Base-by-base conservation (phyloP, 2,888 invertebrate species). In the Standfussiana lucernea region DNA sequence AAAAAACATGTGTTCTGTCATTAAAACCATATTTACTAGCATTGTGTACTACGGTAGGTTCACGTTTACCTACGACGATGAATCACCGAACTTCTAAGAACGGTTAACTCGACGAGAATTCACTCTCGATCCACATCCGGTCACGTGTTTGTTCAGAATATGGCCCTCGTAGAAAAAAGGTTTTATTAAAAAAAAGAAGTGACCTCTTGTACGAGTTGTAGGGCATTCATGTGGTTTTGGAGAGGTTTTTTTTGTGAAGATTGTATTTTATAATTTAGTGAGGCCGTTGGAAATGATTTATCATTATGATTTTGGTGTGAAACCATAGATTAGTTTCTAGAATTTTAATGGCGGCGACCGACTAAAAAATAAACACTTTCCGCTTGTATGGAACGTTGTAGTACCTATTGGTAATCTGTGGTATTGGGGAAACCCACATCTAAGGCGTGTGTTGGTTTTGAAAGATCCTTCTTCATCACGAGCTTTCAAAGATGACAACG, bases 41-140 rank as follows among this genome's bases (percentile, higher is more conserved):
- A 69, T 66, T 45, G 42, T 79, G 28, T 80, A 75, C 28, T 65
- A 72, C 64, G 40, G 61, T 65, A 72, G 24, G 62, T 72, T 47
- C 69, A 47, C 67, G 75, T 61, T 73, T 79, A 47, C 72, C 70
- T 82, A 82, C 75, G 45, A 15, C 69, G 74, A 84, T 88, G 88
- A 88, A 37, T 88, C 88, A 88, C 66, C 75, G 15, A 61, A 73
- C 47, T 89, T 89, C 89, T 72, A 15, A 72, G 88, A 88, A 89
- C 59, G 47, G 67, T 77, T 72, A 59, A 66, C 77, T 80, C 79
- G 80, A 74, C 77, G 91, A 90, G 93, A 92, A 94, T 92, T 87
- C 91, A 93, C 92, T 92, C 92, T 93, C 91, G 89, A 88, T 92
- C 86, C 85, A 84, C 89, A 91, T 93, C 93, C 93, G 92, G 92